A percentile compares a stretch with the other conserved stretches of the same genome.
Evolutionary conservation across 92 coral and sea anemone species (phyloP).

Genomic region (Desmophyllum pertusum): DNA sequence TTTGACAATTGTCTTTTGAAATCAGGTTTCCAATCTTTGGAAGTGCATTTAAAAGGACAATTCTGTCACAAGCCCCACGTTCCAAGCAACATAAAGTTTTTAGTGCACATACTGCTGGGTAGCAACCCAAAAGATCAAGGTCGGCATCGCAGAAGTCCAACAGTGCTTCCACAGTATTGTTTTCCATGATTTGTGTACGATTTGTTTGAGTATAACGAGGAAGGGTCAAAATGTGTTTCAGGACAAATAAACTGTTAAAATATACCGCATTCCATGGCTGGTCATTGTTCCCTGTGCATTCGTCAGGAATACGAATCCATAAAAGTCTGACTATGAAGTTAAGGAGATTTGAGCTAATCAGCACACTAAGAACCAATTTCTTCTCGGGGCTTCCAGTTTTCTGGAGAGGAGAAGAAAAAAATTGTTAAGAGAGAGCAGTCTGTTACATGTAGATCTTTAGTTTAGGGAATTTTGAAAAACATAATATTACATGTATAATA

Average conservation of each 20-base stretch:
- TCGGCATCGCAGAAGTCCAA: constrained; percentile 72
- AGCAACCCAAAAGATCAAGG: constrained; percentile 62
- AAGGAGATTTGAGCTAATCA: constrained; percentile 65
- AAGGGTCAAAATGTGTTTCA: constrained; percentile 62
- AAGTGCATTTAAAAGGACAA: constrained; percentile 71
- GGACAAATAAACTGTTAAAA: constrained; percentile 62
- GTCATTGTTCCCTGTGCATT: constrained; percentile 45
- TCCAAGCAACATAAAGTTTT: constrained; percentile 54
- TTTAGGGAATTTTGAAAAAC: too few relatives aligned
- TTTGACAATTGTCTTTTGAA: constrained; percentile 78
- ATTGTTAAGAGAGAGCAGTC: too few relatives aligned
- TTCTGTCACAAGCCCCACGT: constrained; percentile 75
- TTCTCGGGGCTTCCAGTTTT: constrained; percentile 30
- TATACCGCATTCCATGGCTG: constrained; percentile 75
- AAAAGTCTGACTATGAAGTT: constrained; percentile 64
- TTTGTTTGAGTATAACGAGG: constrained; percentile 52
- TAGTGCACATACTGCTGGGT: constrained; percentile 69
- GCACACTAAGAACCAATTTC: constrained; percentile 21
- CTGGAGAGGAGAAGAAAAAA: background rate
- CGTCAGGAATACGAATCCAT: constrained; percentile 72
- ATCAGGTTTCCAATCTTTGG: constrained; percentile 73
- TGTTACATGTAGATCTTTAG: too few relatives aligned
- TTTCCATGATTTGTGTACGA: constrained; percentile 47
- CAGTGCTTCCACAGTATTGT: constrained; percentile 70
- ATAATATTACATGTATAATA: too few relatives aligned